Percentiles rank a stretch among this genome's conserved stretches.
phyloP scores from a whole-genome alignment of 2,797 vertebrate species.

The Chrosomus eos region DNA sequence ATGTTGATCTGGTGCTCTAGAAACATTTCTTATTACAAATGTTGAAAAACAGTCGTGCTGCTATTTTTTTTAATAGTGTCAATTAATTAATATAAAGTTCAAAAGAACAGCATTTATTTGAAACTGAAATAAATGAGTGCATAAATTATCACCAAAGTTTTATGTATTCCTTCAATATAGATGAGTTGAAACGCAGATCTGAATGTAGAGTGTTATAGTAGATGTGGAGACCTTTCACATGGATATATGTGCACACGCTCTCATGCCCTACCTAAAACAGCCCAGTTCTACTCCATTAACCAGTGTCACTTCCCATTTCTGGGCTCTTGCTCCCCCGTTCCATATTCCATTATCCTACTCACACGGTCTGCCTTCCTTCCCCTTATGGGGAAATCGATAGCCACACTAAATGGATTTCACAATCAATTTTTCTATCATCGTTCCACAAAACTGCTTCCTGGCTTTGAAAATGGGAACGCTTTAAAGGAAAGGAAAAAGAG shows the following conservation, averaged over 20 bases:
- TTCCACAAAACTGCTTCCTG: slow-evolving; percentile 55
- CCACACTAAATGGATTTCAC: slow-evolving; percentile 66
- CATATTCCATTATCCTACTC: slow-evolving; percentile 63
- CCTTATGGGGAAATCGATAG: slow-evolving; percentile 65
- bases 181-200: neutral
- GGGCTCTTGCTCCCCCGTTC: slow-evolving; percentile 46
- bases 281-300: slow-evolving; percentile 65
- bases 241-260: slow-evolving; percentile 21
- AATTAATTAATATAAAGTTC: neutral
- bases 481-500: slow-evolving; percentile 26
- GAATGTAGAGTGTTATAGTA: slow-evolving; percentile 2
- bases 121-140: neutral
- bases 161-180: neutral
- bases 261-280: slow-evolving; percentile 46
- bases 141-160: neutral
- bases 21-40: too few species aligned
- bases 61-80: neutral
- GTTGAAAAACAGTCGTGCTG: neutral
- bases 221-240: slow-evolving; percentile 4
- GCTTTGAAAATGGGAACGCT: slow-evolving; percentile 37
- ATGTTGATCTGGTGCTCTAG: too few species aligned
- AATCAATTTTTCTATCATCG: slow-evolving; percentile 67
- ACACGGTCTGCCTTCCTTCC: slow-evolving; percentile 50
- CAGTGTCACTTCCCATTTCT: slow-evolving; percentile 66
- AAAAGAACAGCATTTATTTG: neutral